Conservation (phyloP, 1,140 invertebrate genomes). For the Drosophila sechellia region DNA sequence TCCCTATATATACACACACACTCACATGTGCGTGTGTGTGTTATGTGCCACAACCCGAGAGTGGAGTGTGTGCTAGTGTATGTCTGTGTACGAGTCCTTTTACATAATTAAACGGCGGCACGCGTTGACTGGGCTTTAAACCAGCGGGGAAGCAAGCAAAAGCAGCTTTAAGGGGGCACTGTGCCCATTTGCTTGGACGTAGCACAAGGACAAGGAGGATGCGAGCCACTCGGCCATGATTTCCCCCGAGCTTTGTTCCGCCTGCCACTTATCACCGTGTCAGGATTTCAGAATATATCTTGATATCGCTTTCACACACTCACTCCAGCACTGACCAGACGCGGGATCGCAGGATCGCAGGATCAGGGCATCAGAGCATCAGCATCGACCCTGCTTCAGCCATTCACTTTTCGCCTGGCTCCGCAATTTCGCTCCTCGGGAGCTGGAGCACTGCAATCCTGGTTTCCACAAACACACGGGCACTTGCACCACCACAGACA, state of each 20-base stretch:
- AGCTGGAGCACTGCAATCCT: slow-evolving; percentile 29
- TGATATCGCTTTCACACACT: not conserved
- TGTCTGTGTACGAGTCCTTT: slow-evolving; percentile 42
- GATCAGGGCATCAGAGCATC: too few relatives aligned
- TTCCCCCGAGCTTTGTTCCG: slow-evolving; percentile 67
- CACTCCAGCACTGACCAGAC: slow-evolving; percentile 25
- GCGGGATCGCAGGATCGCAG: slow-evolving; percentile 15
- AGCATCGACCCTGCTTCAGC: not conserved
- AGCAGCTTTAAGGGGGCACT: slow-evolving; percentile 48
- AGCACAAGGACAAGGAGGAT: slow-evolving; percentile 36
- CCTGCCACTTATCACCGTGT: slow-evolving; percentile 71
- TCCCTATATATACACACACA: not conserved
- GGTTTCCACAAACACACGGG: slow-evolving; percentile 29
- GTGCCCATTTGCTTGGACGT: slow-evolving; percentile 47
- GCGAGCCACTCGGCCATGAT: slow-evolving; percentile 74
- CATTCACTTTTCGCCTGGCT: slow-evolving; percentile 18
- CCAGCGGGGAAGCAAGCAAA: slow-evolving; percentile 29
- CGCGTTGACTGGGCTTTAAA: slow-evolving; percentile 60
- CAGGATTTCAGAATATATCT: slow-evolving; percentile 13
- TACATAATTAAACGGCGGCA: slow-evolving; percentile 59
- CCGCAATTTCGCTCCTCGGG: slow-evolving; percentile 4
- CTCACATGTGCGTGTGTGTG: slow-evolving; percentile 8
- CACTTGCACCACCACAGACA: slow-evolving; percentile 8
- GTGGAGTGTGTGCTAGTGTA: not conserved
- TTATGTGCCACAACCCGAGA: slow-evolving; percentile 19